A percentile compares a stretch with the other conserved stretches of the same genome.
Conservation (phyloP, 2,113 vertebrate species). For the Festucalex cinctus region DNA sequence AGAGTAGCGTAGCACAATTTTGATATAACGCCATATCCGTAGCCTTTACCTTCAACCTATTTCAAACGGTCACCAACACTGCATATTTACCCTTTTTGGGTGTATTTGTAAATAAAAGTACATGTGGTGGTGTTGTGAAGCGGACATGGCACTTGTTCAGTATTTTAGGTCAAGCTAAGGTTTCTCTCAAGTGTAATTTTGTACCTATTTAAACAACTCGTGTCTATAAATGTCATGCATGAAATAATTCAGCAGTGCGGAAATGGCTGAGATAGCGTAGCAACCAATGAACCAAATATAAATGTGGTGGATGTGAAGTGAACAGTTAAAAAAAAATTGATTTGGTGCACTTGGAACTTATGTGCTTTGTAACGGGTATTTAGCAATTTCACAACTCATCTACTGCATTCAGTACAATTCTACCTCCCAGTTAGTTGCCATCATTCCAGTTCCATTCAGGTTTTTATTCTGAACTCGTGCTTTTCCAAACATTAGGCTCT, state of each 20-base stretch:
- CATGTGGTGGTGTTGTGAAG: conserved; percentile 45
- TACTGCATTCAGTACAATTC: conserved; percentile 9
- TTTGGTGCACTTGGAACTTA: not conserved
- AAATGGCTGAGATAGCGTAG: conserved; percentile 26
- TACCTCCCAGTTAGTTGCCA: conserved; percentile 39
- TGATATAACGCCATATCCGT: conserved; percentile 36
- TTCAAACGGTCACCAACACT: conserved; percentile 46
- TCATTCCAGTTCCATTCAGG: not conserved
- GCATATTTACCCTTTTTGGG: conserved; percentile 28
- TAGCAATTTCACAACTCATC: not conserved
- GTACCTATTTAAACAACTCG: conserved; percentile 37
- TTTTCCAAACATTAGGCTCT: not conserved
- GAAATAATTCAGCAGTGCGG: conserved; percentile 18
- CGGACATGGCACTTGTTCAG: conserved; percentile 52
- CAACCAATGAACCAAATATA: conserved; percentile 4
- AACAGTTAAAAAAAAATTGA: not conserved
- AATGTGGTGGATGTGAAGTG: not conserved
- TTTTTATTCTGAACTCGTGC: not conserved
- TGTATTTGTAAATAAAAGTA: conserved; percentile 63
- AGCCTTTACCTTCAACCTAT: conserved; percentile 66
- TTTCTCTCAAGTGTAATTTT: conserved; percentile 38
- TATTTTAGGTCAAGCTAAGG: conserved; percentile 40
- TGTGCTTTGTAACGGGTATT: not conserved
- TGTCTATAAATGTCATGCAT: conserved; percentile 33
- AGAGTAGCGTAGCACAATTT: conserved; percentile 56